phyloP scores from a whole-genome alignment of 1,140 invertebrate species.

The Heterodera schachtii region DNA sequence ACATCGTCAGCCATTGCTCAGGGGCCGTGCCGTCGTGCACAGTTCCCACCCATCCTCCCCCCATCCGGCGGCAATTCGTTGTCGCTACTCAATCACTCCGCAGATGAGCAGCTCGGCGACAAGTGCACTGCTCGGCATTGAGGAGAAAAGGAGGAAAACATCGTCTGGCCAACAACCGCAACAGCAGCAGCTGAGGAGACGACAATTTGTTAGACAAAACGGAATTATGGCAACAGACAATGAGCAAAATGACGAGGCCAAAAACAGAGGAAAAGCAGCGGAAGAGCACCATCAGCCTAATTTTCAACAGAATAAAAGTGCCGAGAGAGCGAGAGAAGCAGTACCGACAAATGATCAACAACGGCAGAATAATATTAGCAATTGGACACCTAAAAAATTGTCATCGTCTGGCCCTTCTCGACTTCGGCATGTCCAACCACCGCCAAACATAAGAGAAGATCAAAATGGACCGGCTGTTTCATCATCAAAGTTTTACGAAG shows the following conservation, averaged over 20 bases:
- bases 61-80: constrained; percentile 8
- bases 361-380: background rate
- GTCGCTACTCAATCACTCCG: constrained; percentile 15
- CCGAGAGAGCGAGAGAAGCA: background rate
- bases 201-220: constrained; percentile 18
- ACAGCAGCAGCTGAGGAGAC: constrained; percentile 19
- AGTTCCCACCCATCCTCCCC: background rate
- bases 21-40: constrained; percentile 22
- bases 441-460: background rate
- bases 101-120: background rate
- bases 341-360: too few species aligned
- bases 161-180: background rate
- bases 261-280: background rate
- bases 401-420: background rate
- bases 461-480: too few species aligned
- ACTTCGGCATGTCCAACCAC: background rate
- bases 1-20: constrained; percentile 12
- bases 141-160: constrained; percentile 9
- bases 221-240: background rate
- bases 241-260: background rate
- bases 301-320: background rate
- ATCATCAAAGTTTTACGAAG: background rate
- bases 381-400: background rate
- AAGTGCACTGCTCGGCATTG: background rate
- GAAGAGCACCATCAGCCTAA: background rate